Base-by-base conservation (phyloP, 2,888 invertebrate species). In the Zygaena filipendulae region DNA sequence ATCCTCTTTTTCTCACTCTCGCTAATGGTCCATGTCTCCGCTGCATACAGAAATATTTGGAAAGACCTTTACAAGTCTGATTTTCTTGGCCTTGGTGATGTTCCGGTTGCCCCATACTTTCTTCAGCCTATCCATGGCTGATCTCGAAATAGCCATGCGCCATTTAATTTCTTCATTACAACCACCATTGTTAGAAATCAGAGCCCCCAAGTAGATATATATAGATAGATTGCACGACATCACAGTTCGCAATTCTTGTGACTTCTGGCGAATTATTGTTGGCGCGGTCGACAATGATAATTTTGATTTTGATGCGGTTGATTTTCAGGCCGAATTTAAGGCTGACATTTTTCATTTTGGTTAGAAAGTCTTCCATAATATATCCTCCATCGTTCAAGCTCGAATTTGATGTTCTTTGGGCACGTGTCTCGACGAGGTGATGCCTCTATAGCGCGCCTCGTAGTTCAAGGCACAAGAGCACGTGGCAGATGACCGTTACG, bases 61-160 rank as follows among this genome's bases (percentile, higher is more conserved):
- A n/a, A n/a, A n/a, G 11, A 12, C 11, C 12, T 13, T 23, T 2
- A 35, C 23, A 3, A 29, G 14, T n/a, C 29, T 10, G 7, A 21
- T 22, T 13, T 36, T 32, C 3, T 24, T 30, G 20, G 30, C 26
- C 11, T 29, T 33, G 6, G 31, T 33, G 2, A 36, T 27, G 16
- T 31, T 31, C 4, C 33, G n/a, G 16, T 34, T 29, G n/a, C 24
- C 21, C 30, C 34, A 38, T 21, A 35, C 25, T 29, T 28, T 23
- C 23, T 23, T 13, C 13, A 23, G 8, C 23, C 6, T 23, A 12
- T 23, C 35, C 28, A 34, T 28, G 3, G 35, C 33, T 2, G 32
- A 16, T 14, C 32, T 32, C 1, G 27, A 22, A 2, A 37, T 33
- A 1, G 33, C 36, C 25, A 30, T 32, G 6, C 35, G 35, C n/a